These are phyloP conservation scores for Chloroclystis v-ata DNA, from an alignment of 2,888 invertebrate genomes.

Conservation along the genomic window DNA sequence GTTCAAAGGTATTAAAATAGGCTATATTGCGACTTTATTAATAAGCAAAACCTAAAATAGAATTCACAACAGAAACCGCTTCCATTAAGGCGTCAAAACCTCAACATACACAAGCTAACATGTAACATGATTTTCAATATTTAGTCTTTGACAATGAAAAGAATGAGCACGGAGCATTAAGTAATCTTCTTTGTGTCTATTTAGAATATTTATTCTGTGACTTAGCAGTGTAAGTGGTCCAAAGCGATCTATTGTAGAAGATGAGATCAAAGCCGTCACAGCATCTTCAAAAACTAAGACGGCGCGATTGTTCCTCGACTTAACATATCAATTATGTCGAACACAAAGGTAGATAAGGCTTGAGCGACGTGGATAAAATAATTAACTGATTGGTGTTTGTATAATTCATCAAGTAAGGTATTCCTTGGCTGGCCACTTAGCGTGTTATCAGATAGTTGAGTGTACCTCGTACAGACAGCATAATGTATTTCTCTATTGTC, in stretches of 20 bases:
- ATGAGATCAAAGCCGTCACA: slow-evolving; percentile 22
- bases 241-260: slow-evolving; percentile 32
- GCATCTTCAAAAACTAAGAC: slow-evolving; percentile 49
- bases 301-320: slow-evolving; percentile 71
- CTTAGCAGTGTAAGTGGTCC: slow-evolving; percentile 40
- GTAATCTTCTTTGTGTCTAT: slow-evolving; percentile 61
- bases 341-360: slow-evolving; percentile 70
- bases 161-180: slow-evolving; percentile 59
- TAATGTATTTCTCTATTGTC: slow-evolving; percentile 60
- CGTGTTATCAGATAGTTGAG: slow-evolving; percentile 61
- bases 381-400: slow-evolving; percentile 77
- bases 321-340: slow-evolving; percentile 77
- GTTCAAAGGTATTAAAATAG: too few species aligned
- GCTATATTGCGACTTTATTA: too few species aligned
- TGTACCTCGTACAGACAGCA: slow-evolving; percentile 58
- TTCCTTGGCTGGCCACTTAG: slow-evolving; percentile 62
- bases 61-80: too few species aligned
- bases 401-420: slow-evolving; percentile 70
- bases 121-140: slow-evolving; percentile 50
- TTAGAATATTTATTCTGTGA: slow-evolving; percentile 28
- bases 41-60: too few species aligned
- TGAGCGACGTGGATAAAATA: slow-evolving; percentile 77
- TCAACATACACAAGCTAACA: slow-evolving; percentile 36
- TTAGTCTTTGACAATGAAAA: slow-evolving; percentile 46
- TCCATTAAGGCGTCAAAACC: too few species aligned